Base-by-base conservation (phyloP, 2,113 vertebrate genomes). In the Opisthocomus hoazin region DNA sequence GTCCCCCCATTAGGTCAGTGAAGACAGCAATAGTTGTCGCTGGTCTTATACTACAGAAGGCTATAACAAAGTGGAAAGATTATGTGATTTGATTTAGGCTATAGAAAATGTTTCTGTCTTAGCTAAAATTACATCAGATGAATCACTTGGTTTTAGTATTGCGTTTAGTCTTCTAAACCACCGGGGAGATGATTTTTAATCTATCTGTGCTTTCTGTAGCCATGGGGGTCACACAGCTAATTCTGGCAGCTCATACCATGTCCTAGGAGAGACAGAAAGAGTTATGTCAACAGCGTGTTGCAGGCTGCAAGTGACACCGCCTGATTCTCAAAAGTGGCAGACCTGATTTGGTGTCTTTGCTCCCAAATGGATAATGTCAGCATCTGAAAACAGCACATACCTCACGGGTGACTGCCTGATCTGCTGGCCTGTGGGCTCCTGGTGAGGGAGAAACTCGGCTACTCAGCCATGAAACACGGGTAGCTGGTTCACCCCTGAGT, bases 331-430 rank as follows among this genome's bases (percentile, higher is more conserved):
- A 21, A 8, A 9, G 30, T 68, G 48, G 10, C 61, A 43, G 23
- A 57, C 21, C 15, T 70, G n/a, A 14, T 46, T 21, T 45, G 41
- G 27, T 23, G 26, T 56, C 36, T 93, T 70, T 87, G n/a, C 54
- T 87, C 68, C 57, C 23, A 20, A 53, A 34, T 16, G 37, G 50
- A 36, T 64, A 7, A 64, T 3, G 39, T 50, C 63, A 89, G 36
- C 2, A 1, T 43, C 53, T 56, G n/a, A 32, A 76, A 60, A 37
- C n/a, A 56, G 79, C 4, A 0, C 0, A 2, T 20, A 9, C 7
- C 66, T 91, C n/a, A 3, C 43, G 1, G 1, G 27, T 41, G 57
- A 10, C 63, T 82, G 74, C 79, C 58, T 68, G 7, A 37, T 41
- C 73, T 84, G 66, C 80, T 74, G 70, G 50, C 8, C 53, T 68